phyloP scores from a whole-genome alignment of 2,797 vertebrate species.

The Erpetoichthys calabaricus region DNA sequence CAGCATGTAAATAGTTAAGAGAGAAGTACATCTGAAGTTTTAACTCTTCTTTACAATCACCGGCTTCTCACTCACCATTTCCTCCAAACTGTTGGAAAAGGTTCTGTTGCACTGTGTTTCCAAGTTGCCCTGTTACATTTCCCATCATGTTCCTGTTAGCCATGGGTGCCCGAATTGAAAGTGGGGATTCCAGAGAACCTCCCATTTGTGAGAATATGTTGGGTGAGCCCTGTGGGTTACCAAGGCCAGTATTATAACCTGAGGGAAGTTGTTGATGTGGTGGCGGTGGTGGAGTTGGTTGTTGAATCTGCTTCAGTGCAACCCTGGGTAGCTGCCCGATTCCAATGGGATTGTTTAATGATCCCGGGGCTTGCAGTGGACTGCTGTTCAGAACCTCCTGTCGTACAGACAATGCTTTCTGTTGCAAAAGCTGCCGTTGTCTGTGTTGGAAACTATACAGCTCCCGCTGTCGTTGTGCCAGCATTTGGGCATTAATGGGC shows the following conservation, averaged over 20 bases:
- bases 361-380: conserved; percentile 35
- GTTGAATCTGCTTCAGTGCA: conserved; percentile 21
- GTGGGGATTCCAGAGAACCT: conserved; percentile 52
- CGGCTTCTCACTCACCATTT: conserved; percentile 47
- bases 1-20: too few species aligned
- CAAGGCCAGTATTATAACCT: conserved; percentile 57
- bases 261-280: conserved; percentile 67
- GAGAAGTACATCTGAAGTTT: background rate
- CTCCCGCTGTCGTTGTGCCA: conserved; percentile 85
- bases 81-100: conserved; percentile 79
- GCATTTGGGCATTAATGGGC: conserved; percentile 84
- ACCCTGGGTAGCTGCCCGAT: conserved; percentile 38
- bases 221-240: conserved; percentile 68
- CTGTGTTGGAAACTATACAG: conserved; percentile 87
- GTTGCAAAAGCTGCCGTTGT: conserved; percentile 83
- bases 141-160: conserved; percentile 64
- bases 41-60: too few species aligned
- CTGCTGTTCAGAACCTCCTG: conserved; percentile 57
- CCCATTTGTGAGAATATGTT: conserved; percentile 61
- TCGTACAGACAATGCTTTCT: conserved; percentile 79
- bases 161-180: conserved; percentile 51
- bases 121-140: conserved; percentile 64
- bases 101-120: conserved; percentile 61
- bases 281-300: conserved; percentile 25
- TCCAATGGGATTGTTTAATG: conserved; percentile 45